Base-by-base conservation (phyloP, 2,888 invertebrate genomes). In the Mallateleia sp. region DNA sequence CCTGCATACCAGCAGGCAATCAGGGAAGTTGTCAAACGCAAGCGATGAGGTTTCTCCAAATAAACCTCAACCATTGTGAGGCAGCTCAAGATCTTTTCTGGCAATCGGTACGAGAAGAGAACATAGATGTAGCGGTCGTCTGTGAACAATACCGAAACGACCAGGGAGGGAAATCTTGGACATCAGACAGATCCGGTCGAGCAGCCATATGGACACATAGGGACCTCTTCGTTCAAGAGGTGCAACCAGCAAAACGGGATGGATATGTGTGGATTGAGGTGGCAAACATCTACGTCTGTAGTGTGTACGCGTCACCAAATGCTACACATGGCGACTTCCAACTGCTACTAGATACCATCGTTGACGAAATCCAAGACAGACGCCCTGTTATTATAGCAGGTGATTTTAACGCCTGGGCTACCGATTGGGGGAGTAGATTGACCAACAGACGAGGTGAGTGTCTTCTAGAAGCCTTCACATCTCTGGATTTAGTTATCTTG, bases 91-190 rank as follows among this genome's bases (percentile, higher is more conserved):
- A 60, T 54, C 69, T 79, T 71, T 88, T 64, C 47, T 60, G 32
- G 78, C 88, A 88, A 50, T 58, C 82, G 2, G 79, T 85, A 54
- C 69, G 67, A 2, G 85, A 82, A 50, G 38, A 66, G 25, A 20
- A 88, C 8, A 45, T 82, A 8, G 78, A 82, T 25, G 67, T 88
- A 1, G 28, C 28, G 28, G 8, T 28, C 4, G 54, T 88, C 14
- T 34, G 82, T 14, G 89, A 88, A 20, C 87, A 81, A 79, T 82
- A 90, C 15, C 20, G 47, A 20, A 56, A 89, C 28, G 66, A 87
- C 18, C 38, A 47, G 2, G 81, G 38, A 1, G 52, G 8, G 11
- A n/a, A n/a, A n/a, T n/a, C n/a, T n/a, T 56, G 56, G 56, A 14
- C 25, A 6, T 3, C 56, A 11, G 56, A 56, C 15, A 14, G 1